A percentile compares a stretch with the other conserved stretches of the same genome.
Evolutionary conservation across 2,113 vertebrate genomes (phyloP).

Genomic region (Miniopterus natalensis): DNA sequence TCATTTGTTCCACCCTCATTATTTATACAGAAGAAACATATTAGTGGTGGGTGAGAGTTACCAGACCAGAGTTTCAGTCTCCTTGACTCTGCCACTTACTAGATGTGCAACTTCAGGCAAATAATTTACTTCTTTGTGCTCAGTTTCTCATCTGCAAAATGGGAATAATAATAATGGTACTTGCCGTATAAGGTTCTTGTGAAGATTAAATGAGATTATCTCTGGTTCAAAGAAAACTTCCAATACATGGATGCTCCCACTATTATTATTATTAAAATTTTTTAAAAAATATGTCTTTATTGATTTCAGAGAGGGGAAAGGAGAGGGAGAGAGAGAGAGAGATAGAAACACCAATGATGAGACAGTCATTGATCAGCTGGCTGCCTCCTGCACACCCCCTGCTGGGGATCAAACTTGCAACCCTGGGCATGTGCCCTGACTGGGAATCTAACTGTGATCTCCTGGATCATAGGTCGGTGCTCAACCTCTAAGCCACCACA

Average conservation of each 20-base stretch:
- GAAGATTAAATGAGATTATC: neutral
- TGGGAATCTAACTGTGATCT: no score
- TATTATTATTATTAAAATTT: neutral
- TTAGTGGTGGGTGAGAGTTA: neutral
- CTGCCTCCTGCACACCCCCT: no score
- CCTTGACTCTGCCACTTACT: neutral
- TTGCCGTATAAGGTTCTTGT: neutral
- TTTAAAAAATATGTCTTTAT: neutral
- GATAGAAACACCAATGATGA: no score
- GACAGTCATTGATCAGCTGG: no score
- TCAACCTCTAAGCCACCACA: no score
- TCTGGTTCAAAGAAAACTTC: neutral
- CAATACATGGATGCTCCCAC: neutral
- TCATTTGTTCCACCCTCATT: neutral
- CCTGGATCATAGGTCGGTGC: no score
- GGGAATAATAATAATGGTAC: neutral
- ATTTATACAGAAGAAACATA: neutral
- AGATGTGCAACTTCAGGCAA: neutral
- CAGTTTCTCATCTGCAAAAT: slow-evolving; percentile 36
- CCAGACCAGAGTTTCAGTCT: neutral
- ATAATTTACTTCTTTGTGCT: neutral
- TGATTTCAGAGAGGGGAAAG: no score
- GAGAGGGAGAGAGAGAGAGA: no score
- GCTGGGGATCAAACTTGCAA: no score
- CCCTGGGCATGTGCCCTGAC: no score